Conservation (phyloP, 2,113 vertebrate species). For the Hipposideros armiger region DNA sequence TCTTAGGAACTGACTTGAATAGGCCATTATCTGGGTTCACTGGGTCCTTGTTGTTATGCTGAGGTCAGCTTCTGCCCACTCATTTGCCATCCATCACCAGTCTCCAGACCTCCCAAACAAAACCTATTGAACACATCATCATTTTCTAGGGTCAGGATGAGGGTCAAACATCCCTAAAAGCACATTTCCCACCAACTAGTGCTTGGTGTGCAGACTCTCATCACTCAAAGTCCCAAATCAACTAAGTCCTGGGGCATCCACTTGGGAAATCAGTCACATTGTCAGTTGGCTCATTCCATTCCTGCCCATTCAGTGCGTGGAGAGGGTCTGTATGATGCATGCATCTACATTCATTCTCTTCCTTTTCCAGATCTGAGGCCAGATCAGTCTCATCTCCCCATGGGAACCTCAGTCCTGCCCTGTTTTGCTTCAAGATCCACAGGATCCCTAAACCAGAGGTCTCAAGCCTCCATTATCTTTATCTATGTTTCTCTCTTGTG, state of each 20-base stretch:
- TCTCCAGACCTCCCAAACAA: slow-evolving; percentile 63
- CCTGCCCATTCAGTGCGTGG: background rate
- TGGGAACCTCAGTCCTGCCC: background rate
- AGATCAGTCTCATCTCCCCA: background rate
- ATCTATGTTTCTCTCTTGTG: background rate
- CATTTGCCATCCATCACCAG: slow-evolving; percentile 69
- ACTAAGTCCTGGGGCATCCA: slow-evolving; percentile 26
- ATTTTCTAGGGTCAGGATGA: slow-evolving; percentile 36
- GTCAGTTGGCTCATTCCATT: background rate
- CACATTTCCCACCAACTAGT: slow-evolving; percentile 58
- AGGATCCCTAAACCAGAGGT: background rate
- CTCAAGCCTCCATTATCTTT: background rate
- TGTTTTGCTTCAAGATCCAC: background rate
- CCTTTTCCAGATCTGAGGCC: background rate
- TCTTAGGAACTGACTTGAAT: slow-evolving; percentile 67
- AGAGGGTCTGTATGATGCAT: background rate
- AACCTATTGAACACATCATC: slow-evolving; percentile 48
- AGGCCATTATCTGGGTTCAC: slow-evolving; percentile 73
- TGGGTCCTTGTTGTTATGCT: slow-evolving; percentile 64
- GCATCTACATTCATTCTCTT: background rate
- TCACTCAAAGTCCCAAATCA: slow-evolving; percentile 45
- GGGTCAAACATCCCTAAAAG: slow-evolving; percentile 63
- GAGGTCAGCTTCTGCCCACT: slow-evolving; percentile 66
- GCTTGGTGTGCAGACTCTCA: slow-evolving; percentile 14
- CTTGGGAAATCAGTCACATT: slow-evolving; percentile 32